Evolutionary conservation across 2,888 invertebrate genomes (phyloP).

Genomic region (Hermaeophaga mercurialis): DNA sequence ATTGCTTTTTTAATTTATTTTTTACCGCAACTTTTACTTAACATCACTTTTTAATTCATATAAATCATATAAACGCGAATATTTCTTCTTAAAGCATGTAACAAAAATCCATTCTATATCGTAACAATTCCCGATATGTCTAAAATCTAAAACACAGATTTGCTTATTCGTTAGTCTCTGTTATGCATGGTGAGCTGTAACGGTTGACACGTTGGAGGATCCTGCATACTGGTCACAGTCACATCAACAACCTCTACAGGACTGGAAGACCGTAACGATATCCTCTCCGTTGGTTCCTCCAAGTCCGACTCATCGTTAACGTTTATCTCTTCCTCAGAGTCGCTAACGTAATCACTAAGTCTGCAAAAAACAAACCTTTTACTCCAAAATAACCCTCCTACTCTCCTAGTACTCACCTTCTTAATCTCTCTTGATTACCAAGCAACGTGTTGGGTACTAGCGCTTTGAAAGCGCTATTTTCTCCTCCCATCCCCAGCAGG

Average conservation of each 20-base stretch:
- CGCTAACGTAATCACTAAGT: slow-evolving; percentile 61
- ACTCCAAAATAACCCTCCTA: too few relatives aligned
- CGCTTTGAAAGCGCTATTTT: slow-evolving; percentile 86
- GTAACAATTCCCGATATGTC: too few relatives aligned
- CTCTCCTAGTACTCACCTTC: slow-evolving; percentile 51
- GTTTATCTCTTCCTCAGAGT: slow-evolving; percentile 82
- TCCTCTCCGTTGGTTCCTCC: slow-evolving; percentile 60
- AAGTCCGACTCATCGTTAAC: slow-evolving; percentile 80
- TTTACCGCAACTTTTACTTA: too few relatives aligned
- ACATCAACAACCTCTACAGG: slow-evolving; percentile 58
- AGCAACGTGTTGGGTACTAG: slow-evolving; percentile 67
- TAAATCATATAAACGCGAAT: too few relatives aligned
- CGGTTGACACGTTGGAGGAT: slow-evolving; percentile 62
- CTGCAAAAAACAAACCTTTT: slow-evolving; percentile 26
- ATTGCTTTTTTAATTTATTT: too few relatives aligned
- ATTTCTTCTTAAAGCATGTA: too few relatives aligned
- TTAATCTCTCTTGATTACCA: slow-evolving; percentile 64
- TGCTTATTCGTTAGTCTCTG: slow-evolving; percentile 57
- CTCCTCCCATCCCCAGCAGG: slow-evolving; percentile 77
- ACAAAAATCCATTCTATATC: not conserved
- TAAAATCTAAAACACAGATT: slow-evolving; percentile 9
- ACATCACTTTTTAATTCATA: too few relatives aligned
- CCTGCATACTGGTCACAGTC: slow-evolving; percentile 40
- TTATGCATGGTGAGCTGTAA: slow-evolving; percentile 76
- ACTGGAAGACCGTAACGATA: slow-evolving; percentile 60